Evolutionary conservation across 2,797 vertebrate species (phyloP), one percentile per base, ranked within the genome.

Genomic region (Protonibea diacanthus): DNA sequence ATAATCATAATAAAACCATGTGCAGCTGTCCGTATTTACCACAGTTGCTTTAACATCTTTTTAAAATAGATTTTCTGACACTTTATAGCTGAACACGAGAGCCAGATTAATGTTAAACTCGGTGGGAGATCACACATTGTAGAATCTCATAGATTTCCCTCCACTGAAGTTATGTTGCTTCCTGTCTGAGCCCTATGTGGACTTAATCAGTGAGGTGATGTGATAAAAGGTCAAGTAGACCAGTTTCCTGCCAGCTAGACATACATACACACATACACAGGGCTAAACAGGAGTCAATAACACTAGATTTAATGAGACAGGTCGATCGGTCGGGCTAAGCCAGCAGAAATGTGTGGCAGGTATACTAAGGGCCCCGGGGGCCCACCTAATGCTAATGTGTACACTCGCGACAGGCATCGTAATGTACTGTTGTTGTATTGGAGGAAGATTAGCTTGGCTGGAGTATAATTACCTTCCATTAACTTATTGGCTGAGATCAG

Each of bases 401-500:
- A n/a, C 59, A 27, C 71, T 68, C 51, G 61, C 57, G 47, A 81
- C 69, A 38, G 8, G 23, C 74, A 72, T 63, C 8, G 17, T 67
- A 76, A 90, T 76, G 78, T 65, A 63, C 52, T 73, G 79, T 47
- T 81, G 84, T 47, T 79, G 61, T 84, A 87, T 85, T 79, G 78
- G 71, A 74, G 71, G 12, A 18, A 12, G 76, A 78, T 81, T 69
- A 70, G 74, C 84, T 70, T 33, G 76, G 57, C 81, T 49, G 74
- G 70, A 78, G 55, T 74, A 47, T 84, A 88, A 90, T 89, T 83
- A 83, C 72, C 78, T 65, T 92, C 82, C 81, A 91, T 92, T 91
- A 87, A 88, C 78, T 82, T 83, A 92, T 89, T 90, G 87, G 80
- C 80, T 86, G 72, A 87, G 76, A 84, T 91, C 65, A 82, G 61